phyloP scores from a whole-genome alignment of 2,888 invertebrate genomes.

The Drosophila multiciliata region DNA sequence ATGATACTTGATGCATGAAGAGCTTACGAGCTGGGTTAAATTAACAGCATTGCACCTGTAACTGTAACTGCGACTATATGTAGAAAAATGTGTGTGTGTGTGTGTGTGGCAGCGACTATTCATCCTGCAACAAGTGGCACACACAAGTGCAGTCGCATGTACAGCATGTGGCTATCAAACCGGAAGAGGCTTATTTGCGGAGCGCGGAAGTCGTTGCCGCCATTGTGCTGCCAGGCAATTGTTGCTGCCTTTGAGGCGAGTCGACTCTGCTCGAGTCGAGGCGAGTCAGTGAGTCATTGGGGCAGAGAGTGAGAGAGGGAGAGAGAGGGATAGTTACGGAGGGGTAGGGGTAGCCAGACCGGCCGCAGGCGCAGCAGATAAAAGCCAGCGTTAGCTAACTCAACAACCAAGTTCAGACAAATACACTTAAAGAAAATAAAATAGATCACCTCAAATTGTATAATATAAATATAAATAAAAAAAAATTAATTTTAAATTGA shows the following conservation, averaged over 20 bases:
- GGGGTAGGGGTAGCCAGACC: constrained; percentile 9
- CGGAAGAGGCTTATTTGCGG: constrained; percentile 71
- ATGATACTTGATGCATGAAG: constrained; percentile 41
- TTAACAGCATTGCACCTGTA: constrained; percentile 9
- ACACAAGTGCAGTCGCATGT: constrained; percentile 2
- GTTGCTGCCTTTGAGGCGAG: constrained; percentile 12
- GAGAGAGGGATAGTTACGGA: neutral
- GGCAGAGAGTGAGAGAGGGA: constrained; percentile 21
- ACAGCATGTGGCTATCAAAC: constrained; percentile 40
- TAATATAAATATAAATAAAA: neutral
- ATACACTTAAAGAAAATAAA: constrained; percentile 1
- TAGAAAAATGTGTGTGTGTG: constrained; percentile 14
- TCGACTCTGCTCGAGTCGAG: neutral
- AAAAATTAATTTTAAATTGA: too few species aligned
- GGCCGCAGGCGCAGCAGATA: neutral
- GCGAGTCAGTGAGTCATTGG: constrained; percentile 53
- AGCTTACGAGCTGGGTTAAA: constrained; percentile 24
- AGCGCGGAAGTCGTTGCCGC: constrained; percentile 49
- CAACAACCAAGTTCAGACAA: constrained; percentile 2
- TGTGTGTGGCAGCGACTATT: constrained; percentile 1
- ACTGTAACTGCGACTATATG: neutral
- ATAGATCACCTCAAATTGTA: neutral
- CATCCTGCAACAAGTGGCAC: constrained; percentile 21
- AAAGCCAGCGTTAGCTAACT: constrained; percentile 4
- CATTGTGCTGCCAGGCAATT: constrained; percentile 32